phyloP scores from a whole-genome alignment of 2,113 vertebrate species.

The Poecile atricapillus region DNA sequence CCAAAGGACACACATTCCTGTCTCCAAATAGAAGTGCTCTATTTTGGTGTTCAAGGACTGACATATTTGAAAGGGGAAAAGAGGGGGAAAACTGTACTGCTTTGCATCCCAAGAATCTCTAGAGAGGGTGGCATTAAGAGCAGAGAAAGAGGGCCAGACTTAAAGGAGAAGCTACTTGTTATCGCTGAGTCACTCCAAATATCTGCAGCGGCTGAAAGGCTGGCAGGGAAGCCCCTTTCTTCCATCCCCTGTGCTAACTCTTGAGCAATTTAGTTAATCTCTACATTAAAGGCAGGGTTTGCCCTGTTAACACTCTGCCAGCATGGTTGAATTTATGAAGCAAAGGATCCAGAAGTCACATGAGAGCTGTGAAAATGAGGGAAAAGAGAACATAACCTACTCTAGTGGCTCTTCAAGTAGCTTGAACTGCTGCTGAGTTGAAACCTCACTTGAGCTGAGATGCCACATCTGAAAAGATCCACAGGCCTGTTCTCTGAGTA shows the following conservation, averaged over 20 bases:
- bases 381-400: background rate
- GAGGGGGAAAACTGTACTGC: background rate
- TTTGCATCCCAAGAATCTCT: background rate
- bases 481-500: background rate
- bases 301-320: background rate
- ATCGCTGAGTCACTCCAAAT: background rate
- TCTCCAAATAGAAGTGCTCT: background rate
- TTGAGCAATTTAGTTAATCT: background rate
- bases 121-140: background rate
- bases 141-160: background rate
- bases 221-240: background rate
- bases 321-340: background rate
- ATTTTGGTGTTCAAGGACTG: background rate
- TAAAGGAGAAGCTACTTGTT: background rate
- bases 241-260: background rate
- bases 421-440: background rate
- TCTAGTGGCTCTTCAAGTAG: background rate
- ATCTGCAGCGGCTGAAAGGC: background rate
- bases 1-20: background rate
- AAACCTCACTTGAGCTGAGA: background rate
- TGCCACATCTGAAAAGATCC: background rate
- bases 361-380: background rate
- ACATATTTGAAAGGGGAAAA: background rate
- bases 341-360: background rate
- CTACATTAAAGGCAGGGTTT: background rate